Percentiles rank a stretch among this genome's conserved stretches.
phyloP scores from a whole-genome alignment of 2,888 invertebrate genomes.

The Lasioglossum figueresi region DNA sequence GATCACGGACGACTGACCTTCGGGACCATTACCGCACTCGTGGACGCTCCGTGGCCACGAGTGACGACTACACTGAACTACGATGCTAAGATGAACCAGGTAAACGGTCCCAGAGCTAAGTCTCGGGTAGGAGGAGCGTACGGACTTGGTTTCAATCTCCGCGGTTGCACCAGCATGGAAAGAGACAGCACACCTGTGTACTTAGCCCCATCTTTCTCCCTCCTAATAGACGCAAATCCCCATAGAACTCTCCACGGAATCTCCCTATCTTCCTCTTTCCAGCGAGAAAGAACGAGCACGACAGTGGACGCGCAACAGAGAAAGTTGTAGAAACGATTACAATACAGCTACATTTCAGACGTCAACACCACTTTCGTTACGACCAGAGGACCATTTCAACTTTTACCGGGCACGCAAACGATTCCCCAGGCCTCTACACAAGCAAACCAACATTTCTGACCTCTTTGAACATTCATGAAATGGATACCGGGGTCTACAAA shows the following conservation, averaged over 20 bases:
- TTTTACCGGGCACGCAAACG: background rate
- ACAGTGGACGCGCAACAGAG: slow-evolving; percentile 53
- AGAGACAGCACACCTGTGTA: slow-evolving; percentile 30
- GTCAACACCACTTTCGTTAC: slow-evolving; percentile 58
- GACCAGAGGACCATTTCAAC: slow-evolving; percentile 4
- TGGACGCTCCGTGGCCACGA: slow-evolving; percentile 59
- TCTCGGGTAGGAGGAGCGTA: slow-evolving; percentile 57
- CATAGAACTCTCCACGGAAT: slow-evolving; percentile 21
- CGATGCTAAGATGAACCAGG: slow-evolving; percentile 55
- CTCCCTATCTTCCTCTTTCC: slow-evolving; percentile 20
- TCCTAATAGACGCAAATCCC: background rate
- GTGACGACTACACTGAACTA: slow-evolving; percentile 57
- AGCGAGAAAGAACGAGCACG: slow-evolving; percentile 13
- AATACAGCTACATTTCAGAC: slow-evolving; percentile 13
- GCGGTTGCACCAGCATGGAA: slow-evolving; percentile 31
- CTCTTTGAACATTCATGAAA: background rate
- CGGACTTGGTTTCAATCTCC: slow-evolving; percentile 53
- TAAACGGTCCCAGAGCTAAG: slow-evolving; percentile 49
- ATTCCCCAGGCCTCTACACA: background rate
- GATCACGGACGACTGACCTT: slow-evolving; percentile 28
- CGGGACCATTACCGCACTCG: slow-evolving; percentile 53
- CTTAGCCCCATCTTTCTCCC: background rate
- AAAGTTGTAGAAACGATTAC: slow-evolving; percentile 54
- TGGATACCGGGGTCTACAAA: background rate
- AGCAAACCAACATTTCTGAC: background rate